Evolutionary conservation across 2,888 invertebrate genomes (phyloP).

Genomic region (Cheilosia impressa): DNA sequence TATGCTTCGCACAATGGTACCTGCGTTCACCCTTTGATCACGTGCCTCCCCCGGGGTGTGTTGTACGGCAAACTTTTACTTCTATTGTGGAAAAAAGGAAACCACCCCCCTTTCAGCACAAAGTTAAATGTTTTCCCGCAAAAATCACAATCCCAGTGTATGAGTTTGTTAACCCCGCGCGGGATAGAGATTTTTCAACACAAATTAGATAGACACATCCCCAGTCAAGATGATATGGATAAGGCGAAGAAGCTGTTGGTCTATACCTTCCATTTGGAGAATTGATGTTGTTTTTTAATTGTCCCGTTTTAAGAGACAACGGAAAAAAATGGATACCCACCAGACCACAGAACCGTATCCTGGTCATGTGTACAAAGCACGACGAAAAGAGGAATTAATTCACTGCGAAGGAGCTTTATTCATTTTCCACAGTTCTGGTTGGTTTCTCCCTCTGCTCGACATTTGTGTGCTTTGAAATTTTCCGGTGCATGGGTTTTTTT

Average conservation of each 20-base stretch:
- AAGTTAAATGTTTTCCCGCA: background rate
- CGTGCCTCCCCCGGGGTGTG: background rate
- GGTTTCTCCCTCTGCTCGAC: background rate
- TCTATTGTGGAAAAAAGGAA: background rate
- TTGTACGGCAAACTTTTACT: background rate
- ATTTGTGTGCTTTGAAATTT: background rate
- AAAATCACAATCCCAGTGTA: background rate
- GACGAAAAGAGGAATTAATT: constrained; percentile 15
- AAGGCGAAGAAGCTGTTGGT: background rate
- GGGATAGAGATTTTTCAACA: background rate
- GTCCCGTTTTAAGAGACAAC: background rate
- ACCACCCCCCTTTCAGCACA: too few species aligned
- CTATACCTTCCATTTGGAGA: background rate
- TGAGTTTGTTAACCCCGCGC: background rate
- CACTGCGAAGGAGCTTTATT: constrained; percentile 13
- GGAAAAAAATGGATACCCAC: background rate
- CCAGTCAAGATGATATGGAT: background rate
- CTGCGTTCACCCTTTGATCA: background rate
- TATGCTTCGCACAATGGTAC: background rate
- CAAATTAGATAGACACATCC: constrained; percentile 1
- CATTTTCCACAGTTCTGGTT: constrained; percentile 1
- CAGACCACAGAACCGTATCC: background rate
- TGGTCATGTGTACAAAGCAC: constrained; percentile 6
- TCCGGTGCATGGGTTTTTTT: constrained; percentile 2
- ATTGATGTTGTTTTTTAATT: background rate